Conservation (phyloP, 1,140 invertebrate species). For the Bombus vancouverensis region DNA sequence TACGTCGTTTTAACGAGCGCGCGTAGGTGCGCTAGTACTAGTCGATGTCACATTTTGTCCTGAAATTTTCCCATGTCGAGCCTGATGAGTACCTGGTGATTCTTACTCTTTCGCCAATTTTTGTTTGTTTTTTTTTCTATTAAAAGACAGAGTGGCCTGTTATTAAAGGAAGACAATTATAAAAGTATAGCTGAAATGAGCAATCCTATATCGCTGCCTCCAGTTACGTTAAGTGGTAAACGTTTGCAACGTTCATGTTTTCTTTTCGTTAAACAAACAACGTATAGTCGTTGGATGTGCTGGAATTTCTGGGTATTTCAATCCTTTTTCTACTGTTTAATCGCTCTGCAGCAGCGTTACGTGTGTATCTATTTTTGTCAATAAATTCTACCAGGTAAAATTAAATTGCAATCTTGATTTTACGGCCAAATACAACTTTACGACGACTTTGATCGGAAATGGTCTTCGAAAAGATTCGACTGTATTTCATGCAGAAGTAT, state of each 20-base stretch:
- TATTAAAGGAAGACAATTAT: neutral
- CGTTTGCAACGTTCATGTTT: neutral
- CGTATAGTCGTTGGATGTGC: neutral
- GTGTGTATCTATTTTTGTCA: neutral
- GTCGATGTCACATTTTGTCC: conserved; percentile 6
- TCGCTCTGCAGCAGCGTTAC: no score
- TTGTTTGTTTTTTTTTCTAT: neutral
- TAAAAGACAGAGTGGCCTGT: neutral
- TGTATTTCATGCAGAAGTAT: neutral
- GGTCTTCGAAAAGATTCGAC: neutral
- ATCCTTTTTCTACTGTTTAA: neutral
- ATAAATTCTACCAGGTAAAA: neutral
- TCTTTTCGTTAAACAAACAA: neutral
- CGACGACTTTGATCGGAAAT: neutral
- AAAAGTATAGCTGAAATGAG: neutral
- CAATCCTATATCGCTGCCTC: neutral
- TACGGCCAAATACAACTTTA: neutral
- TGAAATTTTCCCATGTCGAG: neutral
- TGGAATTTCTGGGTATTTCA: neutral
- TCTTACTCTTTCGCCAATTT: neutral
- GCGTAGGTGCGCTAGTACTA: conserved; percentile 29
- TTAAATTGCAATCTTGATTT: conserved; percentile 10
- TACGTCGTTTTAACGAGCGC: conserved; percentile 59
- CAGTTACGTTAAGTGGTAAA: neutral
- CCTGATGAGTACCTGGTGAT: neutral